Evolutionary conservation across 2,888 invertebrate genomes (phyloP).

Genomic region (Hirtodrosophila histrioides): DNA sequence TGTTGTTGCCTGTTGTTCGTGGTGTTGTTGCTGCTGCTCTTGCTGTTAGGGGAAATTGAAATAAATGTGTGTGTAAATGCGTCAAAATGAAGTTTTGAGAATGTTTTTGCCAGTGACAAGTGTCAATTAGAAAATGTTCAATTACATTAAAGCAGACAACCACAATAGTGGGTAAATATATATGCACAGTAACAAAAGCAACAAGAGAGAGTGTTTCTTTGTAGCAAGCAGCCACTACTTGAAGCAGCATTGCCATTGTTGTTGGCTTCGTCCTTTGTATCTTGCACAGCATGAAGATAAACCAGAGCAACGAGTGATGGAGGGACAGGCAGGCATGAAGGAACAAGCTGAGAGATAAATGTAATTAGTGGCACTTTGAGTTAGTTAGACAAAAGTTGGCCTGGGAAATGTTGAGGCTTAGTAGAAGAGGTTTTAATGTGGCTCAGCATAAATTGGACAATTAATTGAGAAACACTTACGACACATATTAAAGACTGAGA

Average conservation of each 20-base stretch:
- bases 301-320: constrained; percentile 8
- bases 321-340: neutral
- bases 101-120: constrained; percentile 69
- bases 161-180: constrained; percentile 30
- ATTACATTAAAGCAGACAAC: constrained; percentile 64
- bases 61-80: constrained; percentile 82
- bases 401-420: constrained; percentile 3
- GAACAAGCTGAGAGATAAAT: constrained; percentile 43
- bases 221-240: constrained; percentile 32
- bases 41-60: constrained; percentile 77
- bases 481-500: constrained; percentile 8
- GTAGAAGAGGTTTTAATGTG: constrained; percentile 1
- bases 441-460: constrained; percentile 17
- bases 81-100: constrained; percentile 80
- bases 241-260: constrained; percentile 56
- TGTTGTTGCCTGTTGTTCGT: constrained; percentile 16
- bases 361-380: constrained; percentile 54
- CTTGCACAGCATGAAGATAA: constrained; percentile 43
- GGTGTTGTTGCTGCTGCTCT: constrained; percentile 41
- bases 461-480: constrained; percentile 17
- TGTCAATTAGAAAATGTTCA: constrained; percentile 75
- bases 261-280: constrained; percentile 42
- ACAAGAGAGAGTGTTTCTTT: constrained; percentile 47
- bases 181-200: constrained; percentile 12
- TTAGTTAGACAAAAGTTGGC: constrained; percentile 18